Evolutionary conservation across 2,888 invertebrate genomes (phyloP).

Genomic region (Helleia helle): DNA sequence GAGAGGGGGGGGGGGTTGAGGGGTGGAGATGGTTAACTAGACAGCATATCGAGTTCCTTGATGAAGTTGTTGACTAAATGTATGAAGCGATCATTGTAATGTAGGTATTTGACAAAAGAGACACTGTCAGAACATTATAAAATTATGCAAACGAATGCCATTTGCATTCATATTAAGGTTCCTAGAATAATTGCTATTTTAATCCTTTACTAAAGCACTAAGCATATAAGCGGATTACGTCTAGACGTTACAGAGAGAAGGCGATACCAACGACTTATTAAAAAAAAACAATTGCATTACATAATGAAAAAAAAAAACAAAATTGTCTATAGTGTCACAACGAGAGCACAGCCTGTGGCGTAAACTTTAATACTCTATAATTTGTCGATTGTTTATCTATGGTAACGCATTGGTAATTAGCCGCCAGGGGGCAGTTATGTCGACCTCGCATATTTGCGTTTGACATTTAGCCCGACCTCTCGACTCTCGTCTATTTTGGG

Average conservation of each 20-base stretch:
- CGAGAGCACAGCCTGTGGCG: constrained; percentile 14
- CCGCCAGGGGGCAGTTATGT: constrained; percentile 38
- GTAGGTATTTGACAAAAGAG: too few species aligned
- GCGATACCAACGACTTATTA: not conserved
- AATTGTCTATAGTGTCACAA: constrained; percentile 6
- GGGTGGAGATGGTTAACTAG: too few species aligned
- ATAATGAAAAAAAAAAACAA: not conserved
- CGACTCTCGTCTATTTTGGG: constrained; percentile 61
- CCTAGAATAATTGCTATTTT: too few species aligned
- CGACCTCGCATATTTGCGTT: constrained; percentile 44
- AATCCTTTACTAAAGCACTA: not conserved
- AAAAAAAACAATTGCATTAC: not conserved
- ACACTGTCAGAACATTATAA: too few species aligned
- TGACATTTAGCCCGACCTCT: constrained; percentile 70
- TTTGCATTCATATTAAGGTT: too few species aligned
- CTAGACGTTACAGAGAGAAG: not conserved
- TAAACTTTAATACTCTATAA: constrained; percentile 21
- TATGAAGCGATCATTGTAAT: too few species aligned
- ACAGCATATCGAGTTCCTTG: too few species aligned
- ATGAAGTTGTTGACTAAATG: too few species aligned
- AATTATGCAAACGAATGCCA: too few species aligned
- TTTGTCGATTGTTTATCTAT: constrained; percentile 25
- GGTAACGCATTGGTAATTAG: constrained; percentile 22
- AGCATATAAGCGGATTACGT: constrained; percentile 3
- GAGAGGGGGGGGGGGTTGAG: too few species aligned